Evolutionary conservation across 2,888 invertebrate species (phyloP), one percentile per base, ranked within the genome.

Genomic region (Epirrhoe tristata): DNA sequence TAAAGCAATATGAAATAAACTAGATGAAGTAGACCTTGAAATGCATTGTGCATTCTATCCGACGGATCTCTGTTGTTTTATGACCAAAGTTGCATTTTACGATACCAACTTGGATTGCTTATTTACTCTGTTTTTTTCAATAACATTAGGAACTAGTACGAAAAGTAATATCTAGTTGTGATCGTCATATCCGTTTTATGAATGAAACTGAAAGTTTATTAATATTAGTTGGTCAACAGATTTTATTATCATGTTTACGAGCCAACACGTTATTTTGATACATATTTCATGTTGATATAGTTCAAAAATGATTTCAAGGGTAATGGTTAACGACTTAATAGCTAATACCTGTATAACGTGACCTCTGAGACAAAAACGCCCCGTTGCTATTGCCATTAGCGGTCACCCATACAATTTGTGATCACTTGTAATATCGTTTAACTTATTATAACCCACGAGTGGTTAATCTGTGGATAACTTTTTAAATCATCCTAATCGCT

Each of bases 221-320:
- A 36, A 48, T 53, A n/a, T 8, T 43, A 39, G 50, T 7, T 24
- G 53, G 10, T 39, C 17, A 12, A 12, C 39, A 43, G 39, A 52
- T 48, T 58, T 62, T 39, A 51, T 48, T 8, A 43, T 39, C 43
- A 36, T 36, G 63, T 54, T 53, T 56, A 62, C 34, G 34, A 48
- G 34, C 39, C n/a, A 56, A 17, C 39, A 43, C 7, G 43, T 56
- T 53, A 56, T 66, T 61, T 52, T 36, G 39, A 5, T 24, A 10
- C 6, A 52, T 59, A 54, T 59, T 67, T 56, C 56, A 55, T 34
- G 8, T 43, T 54, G 17, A 52, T 36, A 52, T 55, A 70, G 61
- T 66, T 54, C 58, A 76, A 73, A 76, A 74, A 74, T n/a, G n/a
- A n/a, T n/a, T n/a, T n/a, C n/a, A 24, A 24, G 24, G 24, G 24